phyloP scores from a whole-genome alignment of 2,113 vertebrate genomes.

The Tonatia bakeri region DNA sequence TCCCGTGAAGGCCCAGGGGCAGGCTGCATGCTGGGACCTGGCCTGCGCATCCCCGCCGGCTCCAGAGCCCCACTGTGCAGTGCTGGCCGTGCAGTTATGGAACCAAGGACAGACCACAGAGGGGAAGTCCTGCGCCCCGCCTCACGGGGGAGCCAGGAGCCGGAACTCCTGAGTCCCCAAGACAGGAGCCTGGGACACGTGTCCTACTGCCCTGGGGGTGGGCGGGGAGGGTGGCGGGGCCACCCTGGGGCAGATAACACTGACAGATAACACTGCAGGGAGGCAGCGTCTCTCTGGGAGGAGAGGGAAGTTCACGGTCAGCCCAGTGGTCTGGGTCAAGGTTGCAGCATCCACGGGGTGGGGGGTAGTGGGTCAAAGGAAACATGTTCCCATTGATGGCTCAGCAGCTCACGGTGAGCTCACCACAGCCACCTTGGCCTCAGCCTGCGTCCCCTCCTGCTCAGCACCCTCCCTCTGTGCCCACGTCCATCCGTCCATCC shows the following conservation, averaged over 20 bases:
- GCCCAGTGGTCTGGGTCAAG: not conserved
- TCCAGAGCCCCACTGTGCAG: too few species aligned
- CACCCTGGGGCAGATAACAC: not conserved
- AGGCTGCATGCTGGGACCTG: too few species aligned
- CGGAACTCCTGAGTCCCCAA: too few species aligned
- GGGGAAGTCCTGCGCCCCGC: not conserved
- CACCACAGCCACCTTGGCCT: not conserved
- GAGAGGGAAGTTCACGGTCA: not conserved
- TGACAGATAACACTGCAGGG: not conserved
- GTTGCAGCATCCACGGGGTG: not conserved
- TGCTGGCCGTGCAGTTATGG: not conserved
- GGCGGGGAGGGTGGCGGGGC: not conserved
- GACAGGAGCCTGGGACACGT: too few species aligned
- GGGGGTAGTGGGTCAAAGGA: not conserved
- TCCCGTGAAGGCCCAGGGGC: not conserved
- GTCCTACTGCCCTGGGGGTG: too few species aligned
- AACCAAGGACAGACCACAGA: fast-evolving
- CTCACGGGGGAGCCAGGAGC: not conserved
- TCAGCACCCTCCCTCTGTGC: not conserved
- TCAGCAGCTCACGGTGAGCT: not conserved
- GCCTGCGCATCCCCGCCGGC: too few species aligned
- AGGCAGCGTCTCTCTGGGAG: not conserved
- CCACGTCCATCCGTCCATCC: not conserved
- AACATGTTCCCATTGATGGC: not conserved
- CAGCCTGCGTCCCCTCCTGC: not conserved